Evolutionary conservation across 2,888 invertebrate genomes (phyloP).

Genomic region (Hoplodrina blanda): DNA sequence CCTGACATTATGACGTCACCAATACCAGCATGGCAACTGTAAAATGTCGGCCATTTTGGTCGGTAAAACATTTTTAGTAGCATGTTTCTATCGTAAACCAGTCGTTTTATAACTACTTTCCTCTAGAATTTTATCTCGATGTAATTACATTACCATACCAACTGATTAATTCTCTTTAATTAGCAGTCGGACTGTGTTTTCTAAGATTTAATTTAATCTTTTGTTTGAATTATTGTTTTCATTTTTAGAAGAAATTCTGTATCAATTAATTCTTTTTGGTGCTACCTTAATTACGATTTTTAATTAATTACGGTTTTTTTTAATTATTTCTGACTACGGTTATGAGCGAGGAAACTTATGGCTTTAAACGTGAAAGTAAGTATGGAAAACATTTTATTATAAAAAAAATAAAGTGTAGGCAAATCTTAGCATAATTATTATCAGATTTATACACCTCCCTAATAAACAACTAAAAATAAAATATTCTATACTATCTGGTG

Average conservation of each 20-base stretch:
- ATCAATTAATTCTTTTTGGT: not conserved
- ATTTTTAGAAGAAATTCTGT: conserved; percentile 14
- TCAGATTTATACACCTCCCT: too few relatives aligned
- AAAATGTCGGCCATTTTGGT: conserved; percentile 40
- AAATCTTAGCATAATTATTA: too few relatives aligned
- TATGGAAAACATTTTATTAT: too few relatives aligned
- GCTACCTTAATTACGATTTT: not conserved
- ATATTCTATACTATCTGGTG: not conserved
- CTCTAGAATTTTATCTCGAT: conserved; percentile 54
- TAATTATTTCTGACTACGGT: not conserved
- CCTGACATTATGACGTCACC: conserved; percentile 46
- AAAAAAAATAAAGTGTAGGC: too few relatives aligned
- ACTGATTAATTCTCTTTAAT: conserved; percentile 62
- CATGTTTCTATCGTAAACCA: conserved; percentile 51
- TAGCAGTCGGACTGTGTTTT: conserved; percentile 40
- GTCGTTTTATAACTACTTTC: conserved; percentile 57
- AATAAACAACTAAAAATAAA: not conserved
- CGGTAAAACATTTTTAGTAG: conserved; percentile 45
- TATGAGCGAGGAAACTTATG: not conserved
- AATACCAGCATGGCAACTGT: conserved; percentile 40
- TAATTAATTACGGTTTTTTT: not conserved
- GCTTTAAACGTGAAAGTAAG: too few relatives aligned
- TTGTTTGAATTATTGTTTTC: conserved; percentile 41
- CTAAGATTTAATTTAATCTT: conserved; percentile 22
- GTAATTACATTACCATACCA: conserved; percentile 62